phyloP scores from a whole-genome alignment of 2,113 vertebrate species.

The Uria aalge region DNA sequence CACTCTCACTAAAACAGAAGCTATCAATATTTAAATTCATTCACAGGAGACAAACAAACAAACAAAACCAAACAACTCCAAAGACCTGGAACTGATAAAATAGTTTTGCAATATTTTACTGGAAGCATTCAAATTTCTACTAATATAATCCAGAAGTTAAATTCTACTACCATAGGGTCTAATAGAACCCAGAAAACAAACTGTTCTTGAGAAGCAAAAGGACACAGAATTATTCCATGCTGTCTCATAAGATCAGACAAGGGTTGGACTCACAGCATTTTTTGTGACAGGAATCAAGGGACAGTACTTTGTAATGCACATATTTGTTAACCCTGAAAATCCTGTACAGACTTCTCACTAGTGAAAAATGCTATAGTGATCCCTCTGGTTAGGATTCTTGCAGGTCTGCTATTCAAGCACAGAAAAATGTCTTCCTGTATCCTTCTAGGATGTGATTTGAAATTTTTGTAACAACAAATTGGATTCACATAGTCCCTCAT shows the following conservation, averaged over 20 bases:
- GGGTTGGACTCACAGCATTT: neutral
- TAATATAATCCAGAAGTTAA: neutral
- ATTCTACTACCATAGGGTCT: neutral
- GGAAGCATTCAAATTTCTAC: neutral
- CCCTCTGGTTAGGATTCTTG: neutral
- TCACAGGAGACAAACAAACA: neutral
- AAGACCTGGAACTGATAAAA: neutral
- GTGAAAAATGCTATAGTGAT: neutral
- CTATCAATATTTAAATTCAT: neutral
- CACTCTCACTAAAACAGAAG: neutral
- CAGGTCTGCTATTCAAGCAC: neutral
- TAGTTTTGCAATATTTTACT: neutral
- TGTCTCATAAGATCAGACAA: neutral
- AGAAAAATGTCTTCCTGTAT: neutral
- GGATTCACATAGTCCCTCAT: neutral
- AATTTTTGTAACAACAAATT: neutral
- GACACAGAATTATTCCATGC: neutral
- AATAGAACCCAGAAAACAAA: neutral
- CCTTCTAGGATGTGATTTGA: neutral
- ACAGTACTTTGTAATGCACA: neutral
- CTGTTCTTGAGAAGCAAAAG: neutral
- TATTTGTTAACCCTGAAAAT: neutral
- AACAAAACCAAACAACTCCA: neutral
- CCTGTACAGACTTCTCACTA: neutral
- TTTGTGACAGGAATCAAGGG: neutral